Evolutionary conservation across 2,113 vertebrate species (phyloP).

Genomic region (Zapus hudsonius): DNA sequence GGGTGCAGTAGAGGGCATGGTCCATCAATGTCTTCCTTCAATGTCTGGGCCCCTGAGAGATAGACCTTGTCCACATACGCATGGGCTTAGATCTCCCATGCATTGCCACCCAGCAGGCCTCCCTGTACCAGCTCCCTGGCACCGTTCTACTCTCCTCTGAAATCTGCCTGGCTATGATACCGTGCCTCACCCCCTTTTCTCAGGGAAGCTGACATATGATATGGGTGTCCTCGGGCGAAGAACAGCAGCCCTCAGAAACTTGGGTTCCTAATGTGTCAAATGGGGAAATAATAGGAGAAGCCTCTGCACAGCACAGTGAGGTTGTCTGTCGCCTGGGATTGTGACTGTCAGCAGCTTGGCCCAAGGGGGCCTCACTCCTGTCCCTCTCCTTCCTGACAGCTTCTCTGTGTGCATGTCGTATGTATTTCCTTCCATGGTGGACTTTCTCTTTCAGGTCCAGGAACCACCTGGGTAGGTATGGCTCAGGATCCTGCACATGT

Average conservation of each 20-base stretch:
- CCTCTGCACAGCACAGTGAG: background rate
- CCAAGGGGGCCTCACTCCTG: fast-evolving
- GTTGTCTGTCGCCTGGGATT: background rate
- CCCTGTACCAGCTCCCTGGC: fast-evolving
- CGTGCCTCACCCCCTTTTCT: background rate
- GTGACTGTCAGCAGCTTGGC: fast-evolving
- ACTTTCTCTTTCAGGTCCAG: fast-evolving
- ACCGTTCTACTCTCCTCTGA: background rate
- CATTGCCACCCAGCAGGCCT: too few species aligned
- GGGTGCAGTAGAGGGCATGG: fast-evolving
- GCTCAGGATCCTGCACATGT: fast-evolving
- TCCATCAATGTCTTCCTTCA: background rate
- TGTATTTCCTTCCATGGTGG: background rate
- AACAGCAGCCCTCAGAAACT: too few species aligned
- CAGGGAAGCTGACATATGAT: background rate
- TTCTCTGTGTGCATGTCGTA: fast-evolving
- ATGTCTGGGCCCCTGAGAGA: background rate
- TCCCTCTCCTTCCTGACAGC: fast-evolving
- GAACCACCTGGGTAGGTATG: background rate
- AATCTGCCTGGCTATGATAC: background rate
- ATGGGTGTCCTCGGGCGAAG: background rate
- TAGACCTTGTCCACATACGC: too few species aligned
- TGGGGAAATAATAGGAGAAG: background rate
- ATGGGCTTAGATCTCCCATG: fast-evolving
- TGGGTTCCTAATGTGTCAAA: background rate